phyloP scores from a whole-genome alignment of 2,797 vertebrate genomes.

The Spea hammondii region DNA sequence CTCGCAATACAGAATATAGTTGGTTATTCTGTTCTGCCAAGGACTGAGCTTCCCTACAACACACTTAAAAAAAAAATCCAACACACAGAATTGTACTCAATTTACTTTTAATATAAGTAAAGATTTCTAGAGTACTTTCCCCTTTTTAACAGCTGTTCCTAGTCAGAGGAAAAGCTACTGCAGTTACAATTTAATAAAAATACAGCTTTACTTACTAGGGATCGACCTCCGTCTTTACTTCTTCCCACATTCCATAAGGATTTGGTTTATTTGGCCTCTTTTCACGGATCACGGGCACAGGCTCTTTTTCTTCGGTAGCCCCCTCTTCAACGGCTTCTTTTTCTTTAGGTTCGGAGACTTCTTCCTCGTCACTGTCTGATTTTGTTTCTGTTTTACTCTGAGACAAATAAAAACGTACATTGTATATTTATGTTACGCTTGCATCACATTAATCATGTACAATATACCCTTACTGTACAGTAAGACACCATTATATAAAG shows the following conservation, averaged over 20 bases:
- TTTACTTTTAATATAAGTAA: no score
- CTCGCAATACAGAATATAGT: no score
- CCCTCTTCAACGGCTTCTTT: constrained; percentile 62
- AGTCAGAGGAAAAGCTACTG: no score
- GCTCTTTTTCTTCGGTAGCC: constrained; percentile 29
- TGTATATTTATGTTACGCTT: neutral
- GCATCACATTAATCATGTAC: neutral
- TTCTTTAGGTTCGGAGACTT: constrained; percentile 58
- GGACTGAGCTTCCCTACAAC: no score
- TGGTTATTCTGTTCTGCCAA: no score
- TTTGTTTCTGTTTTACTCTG: constrained; percentile 59
- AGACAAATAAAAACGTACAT: neutral
- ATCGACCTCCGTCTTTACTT: constrained; percentile 71
- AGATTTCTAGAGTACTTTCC: no score
- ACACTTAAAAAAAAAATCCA: no score
- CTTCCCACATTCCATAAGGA: constrained; percentile 85
- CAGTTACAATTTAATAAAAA: neutral
- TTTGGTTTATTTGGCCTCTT: constrained; percentile 66
- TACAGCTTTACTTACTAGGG: constrained; percentile 60
- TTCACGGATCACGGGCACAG: constrained; percentile 17
- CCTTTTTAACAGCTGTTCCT: no score
- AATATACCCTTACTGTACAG: neutral
- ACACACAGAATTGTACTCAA: no score
- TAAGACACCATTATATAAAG: neutral
- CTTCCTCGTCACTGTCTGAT: constrained; percentile 57